These are phyloP conservation scores for Thereva unica DNA, from an alignment of 2,888 invertebrate species.

Conservation along the genomic window DNA sequence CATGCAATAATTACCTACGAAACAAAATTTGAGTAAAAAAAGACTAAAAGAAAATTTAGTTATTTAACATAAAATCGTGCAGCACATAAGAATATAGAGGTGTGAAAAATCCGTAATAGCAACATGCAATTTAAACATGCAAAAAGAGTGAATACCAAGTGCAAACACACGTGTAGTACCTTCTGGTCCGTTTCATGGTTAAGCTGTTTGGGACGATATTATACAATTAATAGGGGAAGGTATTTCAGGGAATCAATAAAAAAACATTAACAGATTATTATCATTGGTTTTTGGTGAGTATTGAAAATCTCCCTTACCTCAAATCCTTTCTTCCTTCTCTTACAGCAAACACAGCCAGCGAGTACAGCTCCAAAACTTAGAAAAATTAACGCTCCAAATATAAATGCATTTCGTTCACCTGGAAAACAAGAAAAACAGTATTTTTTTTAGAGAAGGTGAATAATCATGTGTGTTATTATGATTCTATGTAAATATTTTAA, in stretches of 20 bases:
- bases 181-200: constrained; percentile 44
- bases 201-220: constrained; percentile 41
- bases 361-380: constrained; percentile 40
- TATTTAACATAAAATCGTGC: background rate
- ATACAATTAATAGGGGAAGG: constrained; percentile 28
- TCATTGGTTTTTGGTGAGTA: background rate
- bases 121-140: constrained; percentile 9
- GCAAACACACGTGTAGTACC: constrained; percentile 39
- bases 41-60: background rate
- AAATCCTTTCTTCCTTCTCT: constrained; percentile 44
- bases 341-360: constrained; percentile 44
- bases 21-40: too few species aligned
- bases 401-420: constrained; percentile 42
- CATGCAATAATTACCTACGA: too few species aligned
- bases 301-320: constrained; percentile 40
- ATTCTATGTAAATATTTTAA: too few species aligned
- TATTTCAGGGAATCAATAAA: constrained; percentile 26
- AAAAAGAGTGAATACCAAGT: constrained; percentile 12
- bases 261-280: constrained; percentile 11
- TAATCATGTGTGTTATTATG: too few species aligned
- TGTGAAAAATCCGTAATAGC: background rate
- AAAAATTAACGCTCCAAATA: constrained; percentile 41
- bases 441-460: background rate
- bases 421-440: constrained; percentile 18
- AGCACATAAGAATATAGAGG: background rate